Evolutionary conservation across 2,113 vertebrate species (phyloP), one percentile per base, ranked within the genome.

Genomic region (Mormyrus lacerda): DNA sequence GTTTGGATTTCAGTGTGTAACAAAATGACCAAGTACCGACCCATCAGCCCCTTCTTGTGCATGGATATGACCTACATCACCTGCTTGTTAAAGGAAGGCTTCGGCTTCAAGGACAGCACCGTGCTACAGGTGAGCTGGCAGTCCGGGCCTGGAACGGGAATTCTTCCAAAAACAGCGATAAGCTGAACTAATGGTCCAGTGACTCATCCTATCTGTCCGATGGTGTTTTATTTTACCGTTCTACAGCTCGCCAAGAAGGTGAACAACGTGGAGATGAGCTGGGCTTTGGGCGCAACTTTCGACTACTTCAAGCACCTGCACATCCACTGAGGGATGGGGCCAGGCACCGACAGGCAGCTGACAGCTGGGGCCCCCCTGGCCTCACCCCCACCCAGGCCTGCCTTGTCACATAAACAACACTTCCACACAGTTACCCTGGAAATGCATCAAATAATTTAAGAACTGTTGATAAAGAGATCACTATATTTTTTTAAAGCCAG

Each of bases 1-100:
- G 15, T 79, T 79, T 76, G 91, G 79, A 93, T 91, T 92, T 69
- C 92, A 97, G 98, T 99, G 90, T 99, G 98, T 94, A 96, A 99
- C 93, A 97, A 97, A 94, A 96, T 98, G 96, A 97, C 97, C 90
- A 97, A 95, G 92, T 98, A 97, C 91, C 95, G 95, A 4, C 96
- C 97, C 0, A 96, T 96, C 93, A 99, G 96, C 91, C 98, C 98
- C 73, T 99, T 97, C 95, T 96, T 99, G 69, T 99, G 98, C 94
- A 99, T 99, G 98, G 98, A 99, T 93, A 97, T 99, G 93, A 96
- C 96, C 84, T 99, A 99, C 89, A 99, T 99, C 95, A 97, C 98
- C 19, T 97, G 96, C 93, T 96, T 99, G 93, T 92, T 99, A 92
- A 99, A 97, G 92, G 98, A 99, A 85, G 98, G 98, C 21, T 99